Conservation (phyloP, 1,140 invertebrate species). For the Mamestra configurata region DNA sequence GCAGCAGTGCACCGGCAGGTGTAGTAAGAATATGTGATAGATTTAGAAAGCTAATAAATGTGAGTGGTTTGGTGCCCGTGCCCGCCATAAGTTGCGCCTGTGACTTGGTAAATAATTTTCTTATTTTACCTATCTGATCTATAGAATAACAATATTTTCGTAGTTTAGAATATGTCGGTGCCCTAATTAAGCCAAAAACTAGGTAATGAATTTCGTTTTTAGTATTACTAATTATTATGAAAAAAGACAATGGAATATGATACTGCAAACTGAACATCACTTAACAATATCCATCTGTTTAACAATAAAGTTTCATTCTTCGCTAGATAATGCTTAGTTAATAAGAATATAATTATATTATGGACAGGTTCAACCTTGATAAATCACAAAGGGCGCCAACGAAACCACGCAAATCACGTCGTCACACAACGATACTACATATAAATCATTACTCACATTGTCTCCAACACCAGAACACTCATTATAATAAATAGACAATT, state of each 20-base stretch:
- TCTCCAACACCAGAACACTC: conserved; percentile 54
- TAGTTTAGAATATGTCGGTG: no score
- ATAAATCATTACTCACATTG: conserved; percentile 37
- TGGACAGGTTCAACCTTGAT: conserved; percentile 29
- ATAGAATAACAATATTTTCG: no score
- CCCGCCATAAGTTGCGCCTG: no score
- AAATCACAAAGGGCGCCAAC: conserved; percentile 25
- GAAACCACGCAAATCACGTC: conserved; percentile 34
- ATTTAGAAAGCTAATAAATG: no score
- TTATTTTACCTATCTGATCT: no score
- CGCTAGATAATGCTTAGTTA: conserved; percentile 8
- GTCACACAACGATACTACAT: conserved; percentile 37
- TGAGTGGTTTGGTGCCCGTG: no score
- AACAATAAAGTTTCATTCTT: not conserved
- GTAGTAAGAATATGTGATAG: no score
- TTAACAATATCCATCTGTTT: not conserved
- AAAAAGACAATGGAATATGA: no score
- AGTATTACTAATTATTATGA: no score
- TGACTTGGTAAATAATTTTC: no score
- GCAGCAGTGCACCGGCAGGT: not conserved
- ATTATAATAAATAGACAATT: conserved; percentile 61
- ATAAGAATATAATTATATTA: conserved; percentile 5
- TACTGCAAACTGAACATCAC: not conserved
- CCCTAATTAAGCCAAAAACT: not conserved
- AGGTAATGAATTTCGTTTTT: not conserved